Evolutionary conservation across 2,888 invertebrate genomes (phyloP).

Genomic region (Choreutis nemorana): DNA sequence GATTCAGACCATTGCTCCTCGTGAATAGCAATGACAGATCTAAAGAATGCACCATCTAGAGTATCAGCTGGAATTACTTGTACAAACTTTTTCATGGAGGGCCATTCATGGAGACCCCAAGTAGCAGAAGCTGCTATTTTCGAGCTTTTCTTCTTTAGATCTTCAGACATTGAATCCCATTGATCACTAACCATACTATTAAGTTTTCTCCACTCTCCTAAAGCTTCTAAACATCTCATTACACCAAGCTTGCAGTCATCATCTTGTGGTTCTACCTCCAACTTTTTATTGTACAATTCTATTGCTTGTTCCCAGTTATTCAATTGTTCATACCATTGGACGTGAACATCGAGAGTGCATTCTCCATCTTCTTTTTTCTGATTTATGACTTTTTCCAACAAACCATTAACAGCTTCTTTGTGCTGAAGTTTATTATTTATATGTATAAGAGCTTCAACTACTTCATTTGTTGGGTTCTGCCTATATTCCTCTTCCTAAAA

Average conservation of each 20-base stretch:
- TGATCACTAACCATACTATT: conserved; percentile 79
- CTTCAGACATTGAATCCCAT: conserved; percentile 53
- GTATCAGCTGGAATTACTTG: conserved; percentile 86
- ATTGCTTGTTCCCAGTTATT: conserved; percentile 99
- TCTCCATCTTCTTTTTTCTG: conserved; percentile 74
- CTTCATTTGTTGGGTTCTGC: conserved; percentile 69
- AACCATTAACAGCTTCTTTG: conserved; percentile 95
- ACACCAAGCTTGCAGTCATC: conserved; percentile 88
- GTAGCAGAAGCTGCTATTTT: conserved; percentile 93
- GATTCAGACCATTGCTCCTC: conserved; percentile 76
- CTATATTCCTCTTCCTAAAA: conserved; percentile 89
- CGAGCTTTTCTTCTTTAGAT: conserved; percentile 72
- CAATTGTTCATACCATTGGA: conserved; percentile 97
- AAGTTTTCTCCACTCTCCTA: conserved; percentile 96
- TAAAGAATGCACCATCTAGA: conserved; percentile 94
- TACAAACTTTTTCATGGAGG: conserved; percentile 91
- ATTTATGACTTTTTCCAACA: conserved; percentile 86
- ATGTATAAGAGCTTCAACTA: conserved; percentile 91
- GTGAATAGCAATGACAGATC: conserved; percentile 91
- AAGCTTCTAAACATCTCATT: conserved; percentile 95
- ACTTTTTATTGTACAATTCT: conserved; percentile 82
- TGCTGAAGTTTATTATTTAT: conserved; percentile 99
- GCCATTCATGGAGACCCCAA: conserved; percentile 96
- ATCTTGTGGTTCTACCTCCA: conserved; percentile 73
- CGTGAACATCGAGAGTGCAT: conserved; percentile 61